Percentiles rank a stretch among this genome's conserved stretches.
These are phyloP conservation scores for Periophthalmus modestus DNA, from an alignment of 2,113 vertebrate species.

Conservation along the genomic window DNA sequence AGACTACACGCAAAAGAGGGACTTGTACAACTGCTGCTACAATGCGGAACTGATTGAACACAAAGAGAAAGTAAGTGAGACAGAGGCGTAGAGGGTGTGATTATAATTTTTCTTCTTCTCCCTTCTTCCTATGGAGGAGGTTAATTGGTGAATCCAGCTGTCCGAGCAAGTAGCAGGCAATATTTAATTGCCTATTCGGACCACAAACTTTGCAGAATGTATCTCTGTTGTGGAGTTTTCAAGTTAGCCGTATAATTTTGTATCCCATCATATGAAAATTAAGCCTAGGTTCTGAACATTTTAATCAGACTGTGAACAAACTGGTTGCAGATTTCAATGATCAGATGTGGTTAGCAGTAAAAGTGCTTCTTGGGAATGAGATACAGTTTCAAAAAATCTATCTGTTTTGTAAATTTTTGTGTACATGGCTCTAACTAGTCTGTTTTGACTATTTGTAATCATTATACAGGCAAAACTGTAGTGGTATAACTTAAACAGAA, in stretches of 20 bases:
- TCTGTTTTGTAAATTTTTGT: not conserved
- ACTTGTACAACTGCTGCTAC: conserved; percentile 23
- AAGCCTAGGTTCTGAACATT: not conserved
- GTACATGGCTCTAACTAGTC: not conserved
- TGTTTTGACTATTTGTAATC: too few species aligned
- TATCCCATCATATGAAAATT: not conserved
- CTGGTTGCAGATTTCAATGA: not conserved
- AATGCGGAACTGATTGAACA: conserved; percentile 50
- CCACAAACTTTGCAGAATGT: conserved; percentile 52
- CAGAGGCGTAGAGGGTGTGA: conserved; percentile 30
- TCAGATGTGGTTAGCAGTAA: too few species aligned
- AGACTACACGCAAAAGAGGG: conserved; percentile 43
- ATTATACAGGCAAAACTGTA: too few species aligned
- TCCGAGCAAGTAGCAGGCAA: conserved; percentile 47
- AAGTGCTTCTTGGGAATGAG: too few species aligned
- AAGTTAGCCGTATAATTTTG: not conserved
- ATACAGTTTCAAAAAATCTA: too few species aligned
- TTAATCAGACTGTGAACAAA: not conserved
- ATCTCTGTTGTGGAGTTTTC: conserved; percentile 17
- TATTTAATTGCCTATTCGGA: conserved; percentile 60
- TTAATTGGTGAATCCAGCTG: conserved; percentile 58
- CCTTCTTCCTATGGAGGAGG: conserved; percentile 32
- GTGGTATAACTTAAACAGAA: too few species aligned
- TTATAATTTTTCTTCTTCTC: conserved; percentile 36
- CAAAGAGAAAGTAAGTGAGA: conserved; percentile 29